Conservation (phyloP, 2,797 vertebrate species). For the Cuniculus paca region DNA sequence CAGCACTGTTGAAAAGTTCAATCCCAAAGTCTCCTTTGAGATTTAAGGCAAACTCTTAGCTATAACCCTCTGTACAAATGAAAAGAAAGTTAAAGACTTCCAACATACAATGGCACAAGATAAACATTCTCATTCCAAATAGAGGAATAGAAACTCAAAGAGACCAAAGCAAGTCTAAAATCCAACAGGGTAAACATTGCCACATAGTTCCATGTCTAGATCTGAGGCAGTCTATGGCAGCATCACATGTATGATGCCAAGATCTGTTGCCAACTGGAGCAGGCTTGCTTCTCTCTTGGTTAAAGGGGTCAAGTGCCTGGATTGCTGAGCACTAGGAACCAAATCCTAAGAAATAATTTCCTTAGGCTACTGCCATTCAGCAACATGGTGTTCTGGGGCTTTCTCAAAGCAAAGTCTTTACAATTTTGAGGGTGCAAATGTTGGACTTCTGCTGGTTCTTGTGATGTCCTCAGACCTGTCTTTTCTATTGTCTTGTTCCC, state of each 20-base stretch:
- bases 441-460: background rate
- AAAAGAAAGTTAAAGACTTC: background rate
- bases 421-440: background rate
- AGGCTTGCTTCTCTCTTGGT: no score
- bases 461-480: background rate
- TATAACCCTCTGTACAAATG: background rate
- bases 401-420: background rate
- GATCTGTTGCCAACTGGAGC: no score
- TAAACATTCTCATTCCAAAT: background rate
- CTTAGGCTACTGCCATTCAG: no score
- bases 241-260: background rate
- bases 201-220: background rate
- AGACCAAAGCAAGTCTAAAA: background rate
- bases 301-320: background rate
- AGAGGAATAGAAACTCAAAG: background rate
- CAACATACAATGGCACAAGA: background rate
- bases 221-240: background rate
- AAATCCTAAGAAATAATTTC: background rate
- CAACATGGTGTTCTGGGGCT: background rate
- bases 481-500: background rate
- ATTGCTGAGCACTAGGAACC: background rate
- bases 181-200: background rate
- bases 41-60: background rate
- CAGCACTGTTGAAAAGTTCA: background rate
- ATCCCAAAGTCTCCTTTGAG: background rate